Percentiles rank a stretch among this genome's conserved stretches.
phyloP scores from a whole-genome alignment of 2,888 invertebrate species.

The Encarsia formosa region DNA sequence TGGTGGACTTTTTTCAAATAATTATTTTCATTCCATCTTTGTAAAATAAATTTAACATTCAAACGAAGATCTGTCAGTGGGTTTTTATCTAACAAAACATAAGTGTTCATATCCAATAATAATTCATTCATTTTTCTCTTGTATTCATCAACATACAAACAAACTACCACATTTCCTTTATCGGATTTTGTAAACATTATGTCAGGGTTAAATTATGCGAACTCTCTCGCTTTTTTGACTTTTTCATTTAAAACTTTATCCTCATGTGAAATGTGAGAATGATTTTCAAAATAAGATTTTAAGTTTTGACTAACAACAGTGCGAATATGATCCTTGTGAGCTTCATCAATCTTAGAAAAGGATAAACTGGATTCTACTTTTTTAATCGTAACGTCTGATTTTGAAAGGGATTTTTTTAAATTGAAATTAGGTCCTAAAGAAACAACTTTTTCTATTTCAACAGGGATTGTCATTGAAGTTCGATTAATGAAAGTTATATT shows the following conservation, averaged over 20 bases:
- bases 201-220: too few relatives aligned
- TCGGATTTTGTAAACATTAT: not conserved
- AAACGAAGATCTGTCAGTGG: not conserved
- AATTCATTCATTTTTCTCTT: not conserved
- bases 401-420: not conserved
- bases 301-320: not conserved
- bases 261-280: too few relatives aligned
- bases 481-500: conserved; percentile 48
- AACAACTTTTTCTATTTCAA: conserved; percentile 30
- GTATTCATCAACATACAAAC: not conserved
- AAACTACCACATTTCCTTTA: not conserved
- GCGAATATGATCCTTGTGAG: not conserved
- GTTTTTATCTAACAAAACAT: not conserved
- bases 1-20: too few relatives aligned
- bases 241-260: too few relatives aligned
- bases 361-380: not conserved
- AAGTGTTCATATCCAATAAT: not conserved
- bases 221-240: too few relatives aligned
- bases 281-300: too few relatives aligned
- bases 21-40: too few relatives aligned
- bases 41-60: not conserved
- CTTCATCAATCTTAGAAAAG: not conserved
- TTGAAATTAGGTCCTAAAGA: not conserved
- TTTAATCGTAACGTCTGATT: not conserved
- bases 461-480: conserved; percentile 41